A percentile compares a stretch with the other conserved stretches of the same genome.
Evolutionary conservation across 2,888 invertebrate species (phyloP).

Genomic region (Melanostoma mellinum): DNA sequence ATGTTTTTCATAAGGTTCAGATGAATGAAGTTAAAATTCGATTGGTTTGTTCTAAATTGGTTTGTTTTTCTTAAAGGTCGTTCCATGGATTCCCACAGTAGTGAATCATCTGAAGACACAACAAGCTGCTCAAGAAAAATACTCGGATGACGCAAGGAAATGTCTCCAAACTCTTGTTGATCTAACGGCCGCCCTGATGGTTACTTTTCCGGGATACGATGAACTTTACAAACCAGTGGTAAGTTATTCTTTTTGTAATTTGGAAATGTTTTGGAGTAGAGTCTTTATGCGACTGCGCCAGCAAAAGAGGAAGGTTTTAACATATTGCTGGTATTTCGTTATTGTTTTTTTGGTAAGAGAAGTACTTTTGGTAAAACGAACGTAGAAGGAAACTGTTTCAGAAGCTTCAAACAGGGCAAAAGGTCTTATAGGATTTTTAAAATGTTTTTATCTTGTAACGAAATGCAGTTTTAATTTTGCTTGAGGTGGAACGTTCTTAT

Average conservation of each 20-base stretch:
- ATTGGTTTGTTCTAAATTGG: background rate
- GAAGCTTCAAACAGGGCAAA: no score
- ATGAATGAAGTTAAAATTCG: background rate
- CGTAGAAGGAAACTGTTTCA: no score
- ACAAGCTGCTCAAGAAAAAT: slow-evolving; percentile 83
- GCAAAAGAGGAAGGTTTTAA: background rate
- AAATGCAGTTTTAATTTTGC: no score
- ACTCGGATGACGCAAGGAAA: slow-evolving; percentile 83
- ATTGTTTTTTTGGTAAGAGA: no score
- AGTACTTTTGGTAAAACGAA: no score
- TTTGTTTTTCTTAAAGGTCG: slow-evolving; percentile 58
- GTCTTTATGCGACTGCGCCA: background rate
- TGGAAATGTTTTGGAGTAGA: background rate
- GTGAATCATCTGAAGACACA: slow-evolving; percentile 83
- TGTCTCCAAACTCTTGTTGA: slow-evolving; percentile 86
- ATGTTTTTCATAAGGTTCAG: slow-evolving; percentile 85
- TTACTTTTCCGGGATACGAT: slow-evolving; percentile 83
- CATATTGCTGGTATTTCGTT: no score
- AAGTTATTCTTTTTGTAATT: slow-evolving; percentile 75
- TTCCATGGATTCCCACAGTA: slow-evolving; percentile 83
- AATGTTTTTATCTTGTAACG: no score
- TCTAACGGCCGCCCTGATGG: slow-evolving; percentile 83
- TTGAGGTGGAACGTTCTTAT: no score
- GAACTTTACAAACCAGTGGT: slow-evolving; percentile 83
- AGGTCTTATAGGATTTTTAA: no score